These are phyloP conservation scores for Albula goreensis DNA, from an alignment of 2,113 vertebrate species.

Conservation along the genomic window DNA sequence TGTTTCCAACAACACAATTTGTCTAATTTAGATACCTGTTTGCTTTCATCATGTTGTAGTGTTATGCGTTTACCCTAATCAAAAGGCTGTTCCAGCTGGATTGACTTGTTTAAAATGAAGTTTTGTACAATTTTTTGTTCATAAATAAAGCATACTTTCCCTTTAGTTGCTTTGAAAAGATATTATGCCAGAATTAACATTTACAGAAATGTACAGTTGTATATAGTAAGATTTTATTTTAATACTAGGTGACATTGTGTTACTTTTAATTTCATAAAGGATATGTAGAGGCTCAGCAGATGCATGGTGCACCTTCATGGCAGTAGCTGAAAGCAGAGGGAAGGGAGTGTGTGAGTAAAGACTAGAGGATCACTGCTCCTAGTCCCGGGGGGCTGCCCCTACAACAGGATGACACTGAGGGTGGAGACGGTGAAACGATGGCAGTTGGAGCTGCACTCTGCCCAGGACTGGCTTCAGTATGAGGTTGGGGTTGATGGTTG, in stretches of 20 bases:
- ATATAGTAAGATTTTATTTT: not conserved
- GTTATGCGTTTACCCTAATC: not conserved
- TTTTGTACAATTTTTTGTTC: not conserved
- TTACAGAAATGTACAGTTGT: too few species aligned
- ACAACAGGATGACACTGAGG: not conserved
- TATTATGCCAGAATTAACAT: too few species aligned
- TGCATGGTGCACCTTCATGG: not conserved
- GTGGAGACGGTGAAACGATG: conserved; percentile 22
- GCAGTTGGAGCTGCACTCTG: conserved; percentile 18
- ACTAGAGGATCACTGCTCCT: not conserved
- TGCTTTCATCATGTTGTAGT: too few species aligned
- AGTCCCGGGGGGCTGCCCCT: not conserved
- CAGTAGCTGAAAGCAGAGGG: not conserved
- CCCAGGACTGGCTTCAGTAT: conserved; percentile 20
- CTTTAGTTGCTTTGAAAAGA: too few species aligned
- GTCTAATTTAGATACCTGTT: not conserved
- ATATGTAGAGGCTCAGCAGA: not conserved
- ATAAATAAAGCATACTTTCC: too few species aligned
- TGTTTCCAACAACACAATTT: not conserved
- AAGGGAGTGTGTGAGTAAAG: not conserved
- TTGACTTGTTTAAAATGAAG: not conserved
- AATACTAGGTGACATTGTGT: not conserved
- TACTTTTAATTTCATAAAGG: not conserved
- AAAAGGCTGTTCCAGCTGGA: not conserved
- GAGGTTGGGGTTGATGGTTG: conserved; percentile 6